phyloP scores from a whole-genome alignment of 2,888 invertebrate species.

The Pyralis farinalis region DNA sequence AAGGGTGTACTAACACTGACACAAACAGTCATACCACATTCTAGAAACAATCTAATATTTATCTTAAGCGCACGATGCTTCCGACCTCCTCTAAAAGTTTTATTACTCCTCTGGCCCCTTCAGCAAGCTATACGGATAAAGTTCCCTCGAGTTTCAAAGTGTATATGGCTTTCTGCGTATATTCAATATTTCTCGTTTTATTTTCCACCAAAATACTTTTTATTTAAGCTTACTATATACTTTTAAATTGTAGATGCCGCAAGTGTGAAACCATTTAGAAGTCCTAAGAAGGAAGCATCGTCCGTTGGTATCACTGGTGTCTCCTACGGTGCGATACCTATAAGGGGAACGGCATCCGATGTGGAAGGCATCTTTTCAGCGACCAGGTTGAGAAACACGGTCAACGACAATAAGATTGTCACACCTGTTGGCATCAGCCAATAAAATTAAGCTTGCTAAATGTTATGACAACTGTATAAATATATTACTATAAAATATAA shows the following conservation, averaged over 20 bases:
- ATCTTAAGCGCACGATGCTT: conserved; percentile 41
- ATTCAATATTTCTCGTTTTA: neutral
- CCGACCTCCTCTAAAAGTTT: conserved; percentile 38
- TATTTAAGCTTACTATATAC: no score
- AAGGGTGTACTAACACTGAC: conserved; percentile 35
- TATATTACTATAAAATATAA: no score
- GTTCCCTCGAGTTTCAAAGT: conserved; percentile 4
- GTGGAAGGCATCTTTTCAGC: conserved; percentile 97
- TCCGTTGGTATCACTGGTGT: conserved; percentile 23
- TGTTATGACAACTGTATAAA: no score
- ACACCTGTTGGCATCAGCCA: conserved; percentile 88
- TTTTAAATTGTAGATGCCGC: no score
- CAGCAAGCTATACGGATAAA: conserved; percentile 23
- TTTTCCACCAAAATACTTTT: conserved; percentile 8
- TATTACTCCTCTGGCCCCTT: conserved; percentile 20
- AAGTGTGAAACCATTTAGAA: conserved; percentile 18
- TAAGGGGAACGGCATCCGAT: conserved; percentile 91
- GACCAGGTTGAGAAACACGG: conserved; percentile 98
- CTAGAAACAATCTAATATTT: conserved; percentile 51
- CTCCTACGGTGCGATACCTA: conserved; percentile 81
- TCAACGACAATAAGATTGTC: conserved; percentile 97
- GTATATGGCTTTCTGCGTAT: conserved; percentile 2
- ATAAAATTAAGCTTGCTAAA: conserved; percentile 16
- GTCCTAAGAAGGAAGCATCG: conserved; percentile 30
- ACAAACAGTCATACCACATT: conserved; percentile 50